Conservation (phyloP, 2,113 vertebrate genomes). For the Notarius quadriscutis region DNA sequence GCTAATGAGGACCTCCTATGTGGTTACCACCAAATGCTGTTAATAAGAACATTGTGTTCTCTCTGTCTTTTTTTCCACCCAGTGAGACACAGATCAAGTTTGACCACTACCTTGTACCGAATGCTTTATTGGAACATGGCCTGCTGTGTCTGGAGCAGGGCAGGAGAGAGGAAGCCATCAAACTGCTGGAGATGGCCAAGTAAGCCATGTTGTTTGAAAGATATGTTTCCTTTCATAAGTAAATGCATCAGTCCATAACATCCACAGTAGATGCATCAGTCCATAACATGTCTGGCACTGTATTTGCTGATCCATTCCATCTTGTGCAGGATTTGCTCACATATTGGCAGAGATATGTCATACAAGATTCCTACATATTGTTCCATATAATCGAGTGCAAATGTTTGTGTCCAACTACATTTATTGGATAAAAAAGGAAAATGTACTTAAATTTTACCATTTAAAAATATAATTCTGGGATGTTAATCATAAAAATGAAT, state of each 20-base stretch:
- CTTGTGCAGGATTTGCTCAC: neutral
- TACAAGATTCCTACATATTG: neutral
- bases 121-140: conserved; percentile 89
- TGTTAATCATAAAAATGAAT: neutral
- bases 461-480: neutral
- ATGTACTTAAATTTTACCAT: neutral
- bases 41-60: conserved; percentile 7
- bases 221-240: too few relatives aligned
- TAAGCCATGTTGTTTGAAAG: conserved; percentile 65
- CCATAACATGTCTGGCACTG: neutral
- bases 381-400: neutral
- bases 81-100: conserved; percentile 95
- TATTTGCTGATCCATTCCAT: neutral
- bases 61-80: conserved; percentile 55
- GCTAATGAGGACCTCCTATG: neutral
- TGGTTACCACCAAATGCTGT: neutral
- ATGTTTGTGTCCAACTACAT: neutral
- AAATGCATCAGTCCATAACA: too few relatives aligned
- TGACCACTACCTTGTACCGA: conserved; percentile 94
- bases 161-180: conserved; percentile 83
- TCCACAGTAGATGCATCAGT: neutral
- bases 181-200: conserved; percentile 89
- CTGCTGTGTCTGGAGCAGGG: conserved; percentile 88
- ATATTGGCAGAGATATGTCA: neutral
- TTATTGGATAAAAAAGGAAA: neutral